Percentiles rank a stretch among this genome's conserved stretches.
phyloP scores from a whole-genome alignment of 2,113 vertebrate species.

The Orcinus orca region DNA sequence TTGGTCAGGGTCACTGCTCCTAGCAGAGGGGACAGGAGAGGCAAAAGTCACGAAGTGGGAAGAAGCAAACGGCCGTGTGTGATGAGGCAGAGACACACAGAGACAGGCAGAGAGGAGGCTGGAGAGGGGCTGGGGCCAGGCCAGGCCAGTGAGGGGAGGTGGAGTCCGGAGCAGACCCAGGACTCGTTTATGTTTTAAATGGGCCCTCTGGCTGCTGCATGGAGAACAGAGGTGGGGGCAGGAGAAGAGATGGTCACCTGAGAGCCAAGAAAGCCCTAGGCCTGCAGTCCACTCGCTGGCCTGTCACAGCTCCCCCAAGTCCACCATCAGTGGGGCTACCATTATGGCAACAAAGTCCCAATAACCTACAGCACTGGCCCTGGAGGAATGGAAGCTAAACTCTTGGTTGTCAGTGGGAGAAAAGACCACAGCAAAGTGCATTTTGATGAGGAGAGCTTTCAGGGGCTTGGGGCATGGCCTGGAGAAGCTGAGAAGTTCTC shows the following conservation, averaged over 20 bases:
- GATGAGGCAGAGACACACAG: neutral
- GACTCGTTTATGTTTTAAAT: neutral
- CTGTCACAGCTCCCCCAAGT: too few species aligned
- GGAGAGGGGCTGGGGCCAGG: neutral
- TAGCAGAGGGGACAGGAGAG: neutral
- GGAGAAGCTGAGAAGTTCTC: neutral
- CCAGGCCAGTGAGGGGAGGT: neutral
- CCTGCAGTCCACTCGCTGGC: neutral
- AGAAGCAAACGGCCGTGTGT: fast-evolving
- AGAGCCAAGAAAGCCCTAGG: neutral
- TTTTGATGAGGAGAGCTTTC: neutral
- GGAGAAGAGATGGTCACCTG: neutral
- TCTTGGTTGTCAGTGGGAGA: neutral
- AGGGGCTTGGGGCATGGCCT: neutral
- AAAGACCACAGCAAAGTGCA: neutral
- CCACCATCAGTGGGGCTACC: neutral
- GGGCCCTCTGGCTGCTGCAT: neutral
- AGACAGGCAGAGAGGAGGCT: neutral
- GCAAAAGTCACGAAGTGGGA: neutral
- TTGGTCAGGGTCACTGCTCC: neutral
- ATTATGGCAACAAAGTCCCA: neutral
- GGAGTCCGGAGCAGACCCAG: neutral
- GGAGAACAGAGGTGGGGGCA: neutral
- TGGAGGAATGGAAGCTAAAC: neutral
- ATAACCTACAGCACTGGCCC: neutral